Percentiles rank a stretch among this genome's conserved stretches.
phyloP scores from a whole-genome alignment of 2,113 vertebrate genomes.

The Saccopteryx bilineata region DNA sequence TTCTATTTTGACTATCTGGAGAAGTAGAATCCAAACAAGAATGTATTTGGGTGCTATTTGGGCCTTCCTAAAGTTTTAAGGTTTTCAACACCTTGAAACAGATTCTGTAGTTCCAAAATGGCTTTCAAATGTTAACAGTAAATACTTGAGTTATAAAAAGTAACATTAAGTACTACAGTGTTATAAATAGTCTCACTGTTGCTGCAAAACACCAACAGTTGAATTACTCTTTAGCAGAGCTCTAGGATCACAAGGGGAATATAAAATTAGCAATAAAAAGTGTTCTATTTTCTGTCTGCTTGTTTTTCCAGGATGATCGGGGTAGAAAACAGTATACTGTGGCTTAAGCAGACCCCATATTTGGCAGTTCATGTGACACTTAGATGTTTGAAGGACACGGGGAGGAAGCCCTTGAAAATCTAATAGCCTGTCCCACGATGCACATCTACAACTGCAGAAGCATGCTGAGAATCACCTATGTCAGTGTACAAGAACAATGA shows the following conservation, averaged over 20 bases:
- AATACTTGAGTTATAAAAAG: background rate
- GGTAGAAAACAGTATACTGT: background rate
- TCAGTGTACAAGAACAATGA: too few species aligned
- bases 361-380: too few species aligned
- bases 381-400: rapidly evolving
- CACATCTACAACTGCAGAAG: background rate
- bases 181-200: background rate
- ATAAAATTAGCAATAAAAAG: background rate
- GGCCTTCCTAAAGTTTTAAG: background rate
- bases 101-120: background rate
- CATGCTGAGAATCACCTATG: background rate
- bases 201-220: background rate
- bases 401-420: background rate
- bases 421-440: too few species aligned
- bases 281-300: background rate
- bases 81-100: too few species aligned
- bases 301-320: background rate
- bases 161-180: rapidly evolving
- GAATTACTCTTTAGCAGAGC: background rate
- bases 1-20: background rate
- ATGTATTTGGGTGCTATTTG: too few species aligned
- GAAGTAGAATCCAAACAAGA: background rate
- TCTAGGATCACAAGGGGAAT: background rate
- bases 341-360: background rate
- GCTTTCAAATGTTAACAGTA: background rate